Base-by-base conservation (phyloP, 1,140 invertebrate species). In the Teleopsis dalmanni region DNA sequence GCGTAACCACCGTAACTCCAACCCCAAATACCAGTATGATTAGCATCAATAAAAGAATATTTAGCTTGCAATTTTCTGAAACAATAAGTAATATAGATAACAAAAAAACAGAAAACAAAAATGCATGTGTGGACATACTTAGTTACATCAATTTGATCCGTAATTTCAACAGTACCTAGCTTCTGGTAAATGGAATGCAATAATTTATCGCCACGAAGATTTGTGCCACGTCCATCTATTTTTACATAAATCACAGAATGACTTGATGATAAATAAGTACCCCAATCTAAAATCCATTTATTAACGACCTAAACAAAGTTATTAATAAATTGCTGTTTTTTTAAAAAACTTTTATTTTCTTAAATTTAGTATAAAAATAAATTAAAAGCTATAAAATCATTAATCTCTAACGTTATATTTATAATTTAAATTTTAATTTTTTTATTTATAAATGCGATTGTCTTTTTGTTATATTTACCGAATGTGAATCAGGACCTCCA, bases 1-100 rank as follows among this genome's bases (percentile, higher is more conserved):
- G 84, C 82, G 64, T 87, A 97, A 1, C 92, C 93, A 23, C 92
- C 92, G 71, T 96, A 96, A 59, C 91, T 94, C 92, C 91, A 95
- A 26, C 93, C 93, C 85, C 85, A 88, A 57, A 91, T 85, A 5
- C 78, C 84, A 6, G 84, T 80, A 36, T 78, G 78, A 1, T 75
- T 72, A 8, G 64, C 62, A 64, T 90, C 87, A 37, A 93, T 84
- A 67, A 82, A 90, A 10, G 72, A 57, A 43, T 79, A 78, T 1
- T 69, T 75, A 11, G 81, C 56, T 50, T 82, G 75, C 40, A 88
- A 72, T 71, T 78, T 70, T 51, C 65, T 69, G 77, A 79, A 58
- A 23, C 40, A 19, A 42, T 18, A 29, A 11, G 10, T 22, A 34
- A 11, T 13, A 22, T n/a, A 26, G 13, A 42, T 37, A 9, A 37